Conservation (phyloP, 2,888 invertebrate genomes). For the Erebia palarica region DNA sequence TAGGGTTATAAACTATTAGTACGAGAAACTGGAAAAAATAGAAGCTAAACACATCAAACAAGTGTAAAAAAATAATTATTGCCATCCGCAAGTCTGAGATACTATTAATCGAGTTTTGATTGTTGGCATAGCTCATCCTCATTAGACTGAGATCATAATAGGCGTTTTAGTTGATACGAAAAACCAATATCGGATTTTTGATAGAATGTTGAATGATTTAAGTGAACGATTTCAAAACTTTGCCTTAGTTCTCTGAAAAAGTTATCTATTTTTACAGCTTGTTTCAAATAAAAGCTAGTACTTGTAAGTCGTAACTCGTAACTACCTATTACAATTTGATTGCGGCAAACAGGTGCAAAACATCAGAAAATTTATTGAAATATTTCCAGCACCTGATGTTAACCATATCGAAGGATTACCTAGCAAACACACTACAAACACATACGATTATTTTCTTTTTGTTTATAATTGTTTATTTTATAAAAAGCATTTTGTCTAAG, state of each 20-base stretch:
- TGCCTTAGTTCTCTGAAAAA: not conserved
- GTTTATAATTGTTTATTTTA: not conserved
- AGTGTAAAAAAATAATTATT: slow-evolving; percentile 35
- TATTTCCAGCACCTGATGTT: not conserved
- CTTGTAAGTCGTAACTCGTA: not conserved
- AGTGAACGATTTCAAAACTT: not conserved
- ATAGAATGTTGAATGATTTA: not conserved
- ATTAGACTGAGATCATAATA: slow-evolving; percentile 63
- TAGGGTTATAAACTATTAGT: slow-evolving; percentile 3
- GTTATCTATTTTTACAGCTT: not conserved
- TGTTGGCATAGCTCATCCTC: slow-evolving; percentile 68
- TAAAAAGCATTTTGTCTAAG: not conserved
- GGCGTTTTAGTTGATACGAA: slow-evolving; percentile 43
- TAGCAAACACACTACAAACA: not conserved
- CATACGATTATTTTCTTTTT: not conserved
- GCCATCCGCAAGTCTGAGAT: slow-evolving; percentile 32
- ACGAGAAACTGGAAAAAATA: slow-evolving; percentile 2
- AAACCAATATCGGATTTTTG: not conserved
- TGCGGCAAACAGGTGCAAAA: not conserved
- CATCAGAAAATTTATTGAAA: not conserved
- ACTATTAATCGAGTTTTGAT: slow-evolving; percentile 44
- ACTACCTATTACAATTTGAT: not conserved
- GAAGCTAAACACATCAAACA: slow-evolving; percentile 10
- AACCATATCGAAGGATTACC: not conserved
- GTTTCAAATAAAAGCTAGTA: not conserved